Base-by-base conservation (phyloP, 2,888 invertebrate genomes). In the Diarsia mendica region DNA sequence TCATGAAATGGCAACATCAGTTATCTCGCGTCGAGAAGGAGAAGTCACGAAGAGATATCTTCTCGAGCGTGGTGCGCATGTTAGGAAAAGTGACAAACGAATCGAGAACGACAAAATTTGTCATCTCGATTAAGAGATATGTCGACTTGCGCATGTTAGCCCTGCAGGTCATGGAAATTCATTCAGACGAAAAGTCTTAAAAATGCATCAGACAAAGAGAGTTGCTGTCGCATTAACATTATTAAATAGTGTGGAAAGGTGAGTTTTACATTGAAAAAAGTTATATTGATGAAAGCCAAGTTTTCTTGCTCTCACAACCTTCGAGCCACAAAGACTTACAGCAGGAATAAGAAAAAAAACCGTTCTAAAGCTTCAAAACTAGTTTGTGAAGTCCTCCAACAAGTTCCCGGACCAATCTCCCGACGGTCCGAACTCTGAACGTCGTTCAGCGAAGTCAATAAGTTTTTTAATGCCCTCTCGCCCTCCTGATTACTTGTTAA, bases 371-470 rank as follows among this genome's bases (percentile, higher is more conserved):
- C 44, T 49, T 66, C 11, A 46, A 66, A 79, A 67, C 74, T 67
- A 61, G 53, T 66, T 64, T 68, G 11, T 51, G 6, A 64, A 71
- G 65, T 63, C 53, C 20, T 51, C 46, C 18, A 63, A 55, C 51
- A 72, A 80, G 64, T 72, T 70, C 2, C 6, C 13, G 28, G 69
- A 63, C 70, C 60, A 80, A 65, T 83, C 77, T 72, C 53, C 64
- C 60, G 53, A 18, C 55, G 58, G 53, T 8, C 77, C 44, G n/a
- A 44, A 49, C 44, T 80, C 84, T 63, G 63, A 83, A 58, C 78
- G 73, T 80, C 72, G 68, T 72, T 75, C 77, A 72, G 23, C 23
- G 60, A 64, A 81, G 75, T 84, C 82, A 84, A 83, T 73, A 83
- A 73, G 75, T 72, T 79, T 81, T 76, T 72, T 75, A 72, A 81